Evolutionary conservation across 2,888 invertebrate species (phyloP), one percentile per base, ranked within the genome.

Genomic region (Nemapogon koenigi): DNA sequence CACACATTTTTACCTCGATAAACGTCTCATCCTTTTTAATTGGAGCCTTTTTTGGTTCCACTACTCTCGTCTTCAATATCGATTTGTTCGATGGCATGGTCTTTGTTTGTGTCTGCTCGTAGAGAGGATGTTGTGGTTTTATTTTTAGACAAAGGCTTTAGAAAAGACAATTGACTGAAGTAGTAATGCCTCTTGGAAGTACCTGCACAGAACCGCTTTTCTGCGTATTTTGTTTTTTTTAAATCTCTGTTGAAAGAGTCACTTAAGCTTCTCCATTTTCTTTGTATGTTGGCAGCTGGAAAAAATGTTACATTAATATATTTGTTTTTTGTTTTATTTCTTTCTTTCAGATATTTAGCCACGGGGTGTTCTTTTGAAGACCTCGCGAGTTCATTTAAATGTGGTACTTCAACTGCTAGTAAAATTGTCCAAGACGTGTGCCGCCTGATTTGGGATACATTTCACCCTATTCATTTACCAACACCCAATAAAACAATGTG

Each of bases 401-500:
- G 4, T 7, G 22, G 22, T 22, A 6, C 6, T 22, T 7, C 22
- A 22, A 22, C 22, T 7, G 10, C 10, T 10, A 22, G 22, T 6
- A 10, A 22, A 22, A 22, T 22, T 22, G 22, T 22, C 10, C 10
- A 6, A 7, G 22, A 22, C 10, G 10, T 10, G 4, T 22, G 22
- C 22, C 6, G 10, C 6, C 22, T 7, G 22, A 7, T 22, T 22
- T 7, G 4, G 4, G 10, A 22, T 7, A 6, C 10, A 7, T 22
- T 22, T 7, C 22, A 22, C 6, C 22, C 22, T 7, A 7, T 22
- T 7, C 10, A 22, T 22, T 7, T 22, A 10, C 22, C 22, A 22
- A 10, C 22, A 22, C 6, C 6, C 6, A 22, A 22, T 22, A 10
- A 42, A 42, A 43, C 46, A 41, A 46, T 43, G 40, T 47, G 46